These are phyloP conservation scores for Archaeoteleia sp. DNA, from an alignment of 2,888 invertebrate species.

Conservation along the genomic window DNA sequence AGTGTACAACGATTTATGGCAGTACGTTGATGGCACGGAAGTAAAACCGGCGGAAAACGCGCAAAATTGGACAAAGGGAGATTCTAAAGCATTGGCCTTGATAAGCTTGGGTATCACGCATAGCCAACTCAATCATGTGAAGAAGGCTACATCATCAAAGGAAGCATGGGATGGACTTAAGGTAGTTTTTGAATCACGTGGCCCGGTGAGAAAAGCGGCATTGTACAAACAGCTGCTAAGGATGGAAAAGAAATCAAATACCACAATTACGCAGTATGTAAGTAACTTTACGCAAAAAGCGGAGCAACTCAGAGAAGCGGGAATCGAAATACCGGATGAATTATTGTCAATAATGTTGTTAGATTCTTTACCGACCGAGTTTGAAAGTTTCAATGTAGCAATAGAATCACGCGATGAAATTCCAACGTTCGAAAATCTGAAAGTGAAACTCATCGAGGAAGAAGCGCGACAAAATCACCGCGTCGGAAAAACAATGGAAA, in stretches of 20 bases:
- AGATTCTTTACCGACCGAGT: constrained; percentile 46
- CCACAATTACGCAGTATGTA: constrained; percentile 44
- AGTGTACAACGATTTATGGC: constrained; percentile 41
- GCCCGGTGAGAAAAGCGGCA: constrained; percentile 52
- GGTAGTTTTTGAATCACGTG: constrained; percentile 38
- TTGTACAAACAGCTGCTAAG: constrained; percentile 49
- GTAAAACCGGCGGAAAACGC: constrained; percentile 20
- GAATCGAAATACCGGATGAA: constrained; percentile 52
- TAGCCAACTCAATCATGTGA: constrained; percentile 14
- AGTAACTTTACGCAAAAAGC: constrained; percentile 42
- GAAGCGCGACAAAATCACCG: constrained; percentile 21
- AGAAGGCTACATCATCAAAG: constrained; percentile 7
- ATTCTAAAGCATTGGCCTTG: constrained; percentile 37
- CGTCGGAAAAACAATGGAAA: too few relatives aligned
- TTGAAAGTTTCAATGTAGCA: constrained; percentile 39
- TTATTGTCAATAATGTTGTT: constrained; percentile 55
- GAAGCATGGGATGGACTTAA: constrained; percentile 30
- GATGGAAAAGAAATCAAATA: constrained; percentile 39
- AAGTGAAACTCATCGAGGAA: constrained; percentile 40
- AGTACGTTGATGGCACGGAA: constrained; percentile 21
- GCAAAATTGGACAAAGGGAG: constrained; percentile 23
- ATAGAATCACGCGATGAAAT: constrained; percentile 36
- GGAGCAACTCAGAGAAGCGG: constrained; percentile 49
- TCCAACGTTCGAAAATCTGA: constrained; percentile 33
- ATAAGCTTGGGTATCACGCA: constrained; percentile 31